Base-by-base conservation (phyloP, 2,888 invertebrate genomes). In the Serripes groenlandicus region DNA sequence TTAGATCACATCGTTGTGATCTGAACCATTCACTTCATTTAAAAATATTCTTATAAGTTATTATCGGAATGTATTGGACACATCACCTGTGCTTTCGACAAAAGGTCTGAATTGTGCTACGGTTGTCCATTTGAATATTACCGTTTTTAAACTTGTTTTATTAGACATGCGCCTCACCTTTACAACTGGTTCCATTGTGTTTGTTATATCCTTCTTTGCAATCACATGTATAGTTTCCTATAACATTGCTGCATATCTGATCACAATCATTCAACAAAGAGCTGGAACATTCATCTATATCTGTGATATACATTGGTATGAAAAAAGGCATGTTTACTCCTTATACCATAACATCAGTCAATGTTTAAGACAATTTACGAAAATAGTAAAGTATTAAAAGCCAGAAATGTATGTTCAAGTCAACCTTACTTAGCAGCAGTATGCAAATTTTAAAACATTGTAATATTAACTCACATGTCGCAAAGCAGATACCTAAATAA, bases 171-270 rank as follows among this genome's bases (percentile, higher is more conserved):
- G 15, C 9, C 11, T 15, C 26, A 68, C 68, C 68, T n/a, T 18
- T 1, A 26, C 68, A 68, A 21, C 42, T 37, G n/a, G 68, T 68
- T 3, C 2, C 37, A 23, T 68, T 68, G 2, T 15, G 15, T 35
- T 23, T n/a, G n/a, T 4, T 60, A 28, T 73, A 75, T 30, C 75
- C 75, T 15, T 32, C 2, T 11, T 11, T 18, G 28, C 75, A 75
- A 23, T 23, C 30, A 21, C 75, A 75, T 3, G 37, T 37, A 35
- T 75, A 68, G 23, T 35, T 56, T 11, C 68, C 68, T 9, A 52
- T 30, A 52, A 11, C 32, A 68, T 68, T 75, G 28, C 3, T 56
- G 35, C 68, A 56, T 1, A 21, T 35, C 7, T 75, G 75, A 21
- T 73, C 37, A 60, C 73, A 73, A 3, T 35, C 35, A 30, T 68